Evolutionary conservation across 1,140 invertebrate genomes (phyloP), one percentile per base, ranked within the genome.

Genomic region (Drosophila kepulauana): DNA sequence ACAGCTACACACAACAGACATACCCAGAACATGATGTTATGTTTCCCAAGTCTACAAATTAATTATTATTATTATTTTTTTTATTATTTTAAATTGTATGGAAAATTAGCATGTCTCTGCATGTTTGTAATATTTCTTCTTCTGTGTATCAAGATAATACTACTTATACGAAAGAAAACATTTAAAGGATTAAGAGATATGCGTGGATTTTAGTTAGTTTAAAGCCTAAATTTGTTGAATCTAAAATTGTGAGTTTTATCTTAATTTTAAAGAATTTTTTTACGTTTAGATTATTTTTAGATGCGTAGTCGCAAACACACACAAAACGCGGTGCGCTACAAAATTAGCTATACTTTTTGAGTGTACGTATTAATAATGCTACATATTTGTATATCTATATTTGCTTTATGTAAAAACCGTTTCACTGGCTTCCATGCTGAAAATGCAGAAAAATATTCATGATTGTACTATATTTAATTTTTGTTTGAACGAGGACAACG

Each of bases 341-440:
- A 64, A 54, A 35, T 87, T 80, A 72, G 75, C 66, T 87, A 59
- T 71, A 78, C 63, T 72, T 76, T 67, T 71, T 38, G 33, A 64
- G 49, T 28, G 58, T 71, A 75, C 58, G 59, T 71, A 64, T 77
- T 68, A 65, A 56, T 67, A 72, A 35, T 75, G 69, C 41, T 73
- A 56, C 41, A 16, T 56, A 38, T 38, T 45, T 61, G 48, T 67
- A 68, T 75, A 67, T 78, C 59, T 79, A 87, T 25, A 25, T 4
- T 59, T 87, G 84, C 77, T 87, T 87, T 88, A 78, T 87, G 82
- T 88, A 76, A 68, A 76, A 76, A 76, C 33, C 66, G 63, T 65
- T 78, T 76, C 13, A 76, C 80, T 87, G 85, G 84, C 84, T 87
- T 87, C 84, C 84, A 84, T 78, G 82, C 77, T 77, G 79, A 73